Conservation (phyloP, 2,888 invertebrate species). For the Diloba caeruleocephala region DNA sequence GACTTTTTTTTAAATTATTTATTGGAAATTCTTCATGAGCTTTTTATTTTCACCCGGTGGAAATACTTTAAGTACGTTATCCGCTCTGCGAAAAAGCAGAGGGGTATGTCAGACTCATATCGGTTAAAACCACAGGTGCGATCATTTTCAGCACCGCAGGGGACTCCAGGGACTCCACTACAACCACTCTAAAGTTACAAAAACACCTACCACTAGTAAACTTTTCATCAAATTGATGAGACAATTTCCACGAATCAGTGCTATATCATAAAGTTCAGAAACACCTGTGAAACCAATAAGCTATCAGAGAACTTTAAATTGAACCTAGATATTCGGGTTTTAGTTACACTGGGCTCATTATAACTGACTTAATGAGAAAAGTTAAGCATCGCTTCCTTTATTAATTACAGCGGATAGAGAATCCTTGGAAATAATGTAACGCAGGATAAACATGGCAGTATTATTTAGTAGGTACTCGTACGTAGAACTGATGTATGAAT, state of each 20-base stretch:
- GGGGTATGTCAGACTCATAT: too few species aligned
- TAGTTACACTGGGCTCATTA: conserved; percentile 47
- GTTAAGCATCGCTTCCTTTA: conserved; percentile 42
- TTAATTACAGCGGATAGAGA: conserved; percentile 35
- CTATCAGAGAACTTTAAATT: conserved; percentile 43
- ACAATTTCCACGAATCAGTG: background rate
- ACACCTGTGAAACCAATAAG: conserved; percentile 15
- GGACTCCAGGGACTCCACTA: too few species aligned
- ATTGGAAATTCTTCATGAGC: too few species aligned
- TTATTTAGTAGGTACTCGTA: conserved; percentile 26
- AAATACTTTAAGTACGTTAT: too few species aligned
- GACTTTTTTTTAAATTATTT: too few species aligned
- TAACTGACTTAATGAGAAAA: conserved; percentile 45
- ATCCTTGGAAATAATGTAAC: conserved; percentile 30
- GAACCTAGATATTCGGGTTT: conserved; percentile 20
- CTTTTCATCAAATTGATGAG: conserved; percentile 1
- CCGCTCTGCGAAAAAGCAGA: too few species aligned
- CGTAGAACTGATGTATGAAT: conserved; percentile 38
- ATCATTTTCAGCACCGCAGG: too few species aligned
- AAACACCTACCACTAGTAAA: too few species aligned
- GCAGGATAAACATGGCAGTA: conserved; percentile 16
- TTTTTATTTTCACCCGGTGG: too few species aligned
- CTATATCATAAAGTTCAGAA: conserved; percentile 1
- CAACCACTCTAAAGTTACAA: too few species aligned
- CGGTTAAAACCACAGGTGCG: too few species aligned